Evolutionary conservation across 2,797 vertebrate species (phyloP).

Genomic region (Acestrorhynchus altus): DNA sequence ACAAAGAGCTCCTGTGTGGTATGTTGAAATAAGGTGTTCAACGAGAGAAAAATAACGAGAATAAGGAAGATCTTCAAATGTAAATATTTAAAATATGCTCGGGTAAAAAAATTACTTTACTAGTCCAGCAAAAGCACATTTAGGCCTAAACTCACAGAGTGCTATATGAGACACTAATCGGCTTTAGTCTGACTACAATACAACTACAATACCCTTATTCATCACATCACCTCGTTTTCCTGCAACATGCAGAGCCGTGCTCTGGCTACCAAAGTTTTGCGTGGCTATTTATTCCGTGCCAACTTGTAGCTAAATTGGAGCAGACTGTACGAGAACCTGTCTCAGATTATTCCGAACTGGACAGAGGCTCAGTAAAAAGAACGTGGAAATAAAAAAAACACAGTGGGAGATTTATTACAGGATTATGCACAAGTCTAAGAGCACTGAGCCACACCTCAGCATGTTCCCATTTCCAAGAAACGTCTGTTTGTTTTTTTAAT

Average conservation of each 20-base stretch:
- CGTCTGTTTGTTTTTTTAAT: background rate
- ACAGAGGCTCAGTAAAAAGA: conserved; percentile 34
- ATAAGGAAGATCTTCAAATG: no score
- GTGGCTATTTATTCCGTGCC: background rate
- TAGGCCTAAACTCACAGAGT: background rate
- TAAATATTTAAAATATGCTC: no score
- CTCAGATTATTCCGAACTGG: background rate
- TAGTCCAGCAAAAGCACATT: background rate
- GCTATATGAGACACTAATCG: conserved; percentile 14
- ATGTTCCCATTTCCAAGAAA: conserved; percentile 14
- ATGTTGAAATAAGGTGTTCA: no score
- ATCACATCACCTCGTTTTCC: conserved; percentile 22
- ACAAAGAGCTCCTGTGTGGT: no score
- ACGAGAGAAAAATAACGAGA: no score
- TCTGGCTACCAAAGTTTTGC: conserved; percentile 1
- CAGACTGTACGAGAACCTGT: conserved; percentile 1
- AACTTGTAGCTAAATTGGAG: background rate
- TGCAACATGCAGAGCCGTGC: conserved; percentile 19
- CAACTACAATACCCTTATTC: conserved; percentile 38
- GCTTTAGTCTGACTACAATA: conserved; percentile 22
- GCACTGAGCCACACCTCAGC: conserved; percentile 1
- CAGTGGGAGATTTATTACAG: conserved; percentile 29
- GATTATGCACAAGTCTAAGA: conserved; percentile 12
- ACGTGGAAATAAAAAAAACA: conserved; percentile 51
- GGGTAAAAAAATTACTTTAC: no score